Base-by-base conservation (phyloP, 2,888 invertebrate species). In the Nomada fucata region DNA sequence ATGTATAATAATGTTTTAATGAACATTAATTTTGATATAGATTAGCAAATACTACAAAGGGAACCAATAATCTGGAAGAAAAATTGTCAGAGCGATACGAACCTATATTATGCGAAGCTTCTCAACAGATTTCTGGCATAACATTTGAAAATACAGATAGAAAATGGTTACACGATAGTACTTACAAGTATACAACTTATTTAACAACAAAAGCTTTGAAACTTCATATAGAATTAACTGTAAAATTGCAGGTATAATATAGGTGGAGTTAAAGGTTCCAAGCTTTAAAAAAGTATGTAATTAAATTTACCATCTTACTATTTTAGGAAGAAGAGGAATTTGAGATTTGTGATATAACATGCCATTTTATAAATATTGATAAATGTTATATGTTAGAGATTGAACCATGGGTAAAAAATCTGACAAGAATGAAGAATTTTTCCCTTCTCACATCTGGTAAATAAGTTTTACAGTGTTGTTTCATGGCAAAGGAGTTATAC, bases 391-490 rank as follows among this genome's bases (percentile, higher is more conserved):
- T 85, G 47, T 42, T 82, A 2, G 91, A 92, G 71, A 85, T 91
- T 20, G 47, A 70, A 13, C 79, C 89, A n/a, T 92, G 91, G 90
- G 64, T 88, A 20, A 18, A 86, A 11, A 67, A 44, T 0, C 85
- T 91, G 4, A 77, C 83, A 4, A 83, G 55, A 53, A 80, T 61
- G 60, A 91, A 89, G 72, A 86, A 90, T 55, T 90, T 90, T 60
- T 81, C 89, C 2, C 67, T 83, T 64, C 78, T 92, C 13, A 84
- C 89, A 69, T 87, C 88, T 55, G 88, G 91, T 92, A 85, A 83
- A 36, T 76, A 68, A 57, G 18, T 59, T 59, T 42, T n/a, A 61
- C 42, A 65, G 29, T 15, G n/a, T 47, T 47, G 61, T 10, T 23
- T 13, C 0, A 2, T 11, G 44, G 10, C 10, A 61, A 15, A 7